Percentiles rank a stretch among this genome's conserved stretches.
These are phyloP conservation scores for Lonchura striata DNA, from an alignment of 2,113 vertebrate genomes.

Conservation along the genomic window DNA sequence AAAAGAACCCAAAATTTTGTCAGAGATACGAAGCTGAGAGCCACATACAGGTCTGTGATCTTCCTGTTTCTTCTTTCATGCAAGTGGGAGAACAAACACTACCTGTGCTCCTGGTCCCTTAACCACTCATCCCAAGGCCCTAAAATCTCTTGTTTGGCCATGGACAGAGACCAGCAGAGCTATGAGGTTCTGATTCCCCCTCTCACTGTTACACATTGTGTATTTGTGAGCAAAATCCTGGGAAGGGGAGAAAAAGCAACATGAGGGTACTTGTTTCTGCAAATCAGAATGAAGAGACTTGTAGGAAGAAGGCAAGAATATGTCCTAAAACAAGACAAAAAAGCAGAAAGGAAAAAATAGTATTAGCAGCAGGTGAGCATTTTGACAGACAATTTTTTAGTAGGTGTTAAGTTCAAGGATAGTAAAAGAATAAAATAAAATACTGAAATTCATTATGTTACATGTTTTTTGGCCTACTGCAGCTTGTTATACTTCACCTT, in stretches of 20 bases:
- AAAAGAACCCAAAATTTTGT: background rate
- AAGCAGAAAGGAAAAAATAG: background rate
- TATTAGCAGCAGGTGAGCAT: background rate
- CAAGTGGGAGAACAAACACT: background rate
- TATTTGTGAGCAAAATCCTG: background rate
- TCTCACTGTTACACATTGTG: rapidly evolving
- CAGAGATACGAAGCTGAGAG: background rate
- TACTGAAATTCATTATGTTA: background rate
- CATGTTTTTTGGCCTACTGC: background rate
- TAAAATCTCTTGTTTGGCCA: background rate
- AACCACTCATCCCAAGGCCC: background rate
- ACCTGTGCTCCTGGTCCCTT: background rate
- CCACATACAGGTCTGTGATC: background rate
- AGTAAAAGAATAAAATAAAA: background rate
- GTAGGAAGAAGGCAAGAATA: background rate
- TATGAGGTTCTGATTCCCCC: background rate
- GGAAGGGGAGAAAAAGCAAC: background rate
- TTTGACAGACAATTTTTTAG: background rate
- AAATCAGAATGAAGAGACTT: background rate
- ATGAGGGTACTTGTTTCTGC: background rate
- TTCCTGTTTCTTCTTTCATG: background rate
- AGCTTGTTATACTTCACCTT: background rate
- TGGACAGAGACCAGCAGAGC: background rate
- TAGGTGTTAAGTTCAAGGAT: background rate
- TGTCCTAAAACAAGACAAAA: background rate